Evolutionary conservation across 35 echinoderm and acorn worm genomes (phyloP).

Genomic region (Acanthaster planci): DNA sequence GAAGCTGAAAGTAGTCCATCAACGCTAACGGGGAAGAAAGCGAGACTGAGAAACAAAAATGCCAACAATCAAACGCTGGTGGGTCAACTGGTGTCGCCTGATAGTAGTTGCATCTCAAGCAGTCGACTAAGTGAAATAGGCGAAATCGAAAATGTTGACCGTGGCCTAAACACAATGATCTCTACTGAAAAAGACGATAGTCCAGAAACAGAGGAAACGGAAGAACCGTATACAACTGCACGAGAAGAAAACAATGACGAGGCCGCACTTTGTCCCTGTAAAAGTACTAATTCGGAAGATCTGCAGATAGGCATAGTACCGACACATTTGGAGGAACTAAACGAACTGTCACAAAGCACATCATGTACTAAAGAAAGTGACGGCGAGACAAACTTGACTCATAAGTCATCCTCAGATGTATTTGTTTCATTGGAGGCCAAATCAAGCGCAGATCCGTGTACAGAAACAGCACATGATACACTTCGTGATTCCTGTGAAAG

Average conservation of each 20-base stretch:
- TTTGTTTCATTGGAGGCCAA: too few species aligned
- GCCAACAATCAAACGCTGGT: not conserved
- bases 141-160: not conserved
- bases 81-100: not conserved
- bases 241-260: not conserved
- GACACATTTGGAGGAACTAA: too few species aligned
- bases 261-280: not conserved
- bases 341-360: too few species aligned
- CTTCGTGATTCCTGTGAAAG: too few species aligned
- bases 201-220: not conserved
- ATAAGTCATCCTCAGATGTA: too few species aligned
- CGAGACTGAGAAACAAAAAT: not conserved
- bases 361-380: too few species aligned
- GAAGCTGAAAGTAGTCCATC: not conserved
- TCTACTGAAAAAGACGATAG: too few species aligned
- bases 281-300: not conserved
- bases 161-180: too few species aligned
- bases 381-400: too few species aligned
- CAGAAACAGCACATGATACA: too few species aligned
- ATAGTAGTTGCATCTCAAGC: not conserved
- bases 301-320: too few species aligned
- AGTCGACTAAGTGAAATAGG: not conserved
- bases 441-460: too few species aligned
- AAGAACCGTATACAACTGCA: not conserved
- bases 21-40: not conserved